These are phyloP conservation scores for Eristalis pertinax DNA, from an alignment of 2,888 invertebrate species.

Conservation along the genomic window DNA sequence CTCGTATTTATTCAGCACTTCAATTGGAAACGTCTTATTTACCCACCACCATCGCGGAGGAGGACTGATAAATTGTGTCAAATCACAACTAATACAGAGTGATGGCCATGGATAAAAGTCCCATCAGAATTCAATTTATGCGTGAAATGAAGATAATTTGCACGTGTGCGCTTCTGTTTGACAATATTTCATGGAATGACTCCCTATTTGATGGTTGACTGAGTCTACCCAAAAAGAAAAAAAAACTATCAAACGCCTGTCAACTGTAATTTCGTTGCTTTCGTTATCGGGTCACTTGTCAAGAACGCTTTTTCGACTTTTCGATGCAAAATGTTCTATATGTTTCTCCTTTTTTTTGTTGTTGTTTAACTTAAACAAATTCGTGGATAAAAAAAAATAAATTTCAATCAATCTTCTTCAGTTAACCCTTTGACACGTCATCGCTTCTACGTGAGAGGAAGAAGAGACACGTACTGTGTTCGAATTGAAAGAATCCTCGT, in stretches of 20 bases:
- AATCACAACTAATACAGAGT: constrained; percentile 34
- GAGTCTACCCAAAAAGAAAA: constrained; percentile 1
- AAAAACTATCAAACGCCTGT: constrained; percentile 15
- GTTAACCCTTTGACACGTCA: constrained; percentile 4
- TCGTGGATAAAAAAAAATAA: constrained; percentile 2
- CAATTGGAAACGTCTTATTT: constrained; percentile 6
- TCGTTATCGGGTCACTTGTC: constrained; percentile 32
- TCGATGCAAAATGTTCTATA: neutral
- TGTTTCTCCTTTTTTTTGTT: neutral
- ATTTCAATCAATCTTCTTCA: constrained; percentile 31
- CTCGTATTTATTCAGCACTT: neutral
- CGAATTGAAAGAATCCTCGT: neutral
- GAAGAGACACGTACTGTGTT: neutral
- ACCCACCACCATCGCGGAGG: neutral
- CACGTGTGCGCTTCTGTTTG: constrained; percentile 25
- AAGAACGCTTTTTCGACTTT: constrained; percentile 7
- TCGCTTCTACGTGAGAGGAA: constrained; percentile 6
- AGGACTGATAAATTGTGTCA: constrained; percentile 22
- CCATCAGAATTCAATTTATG: constrained; percentile 31
- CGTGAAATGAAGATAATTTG: constrained; percentile 36
- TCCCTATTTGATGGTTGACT: constrained; percentile 20
- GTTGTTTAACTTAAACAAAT: constrained; percentile 15
- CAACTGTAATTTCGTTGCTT: constrained; percentile 9
- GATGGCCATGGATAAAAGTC: constrained; percentile 28
- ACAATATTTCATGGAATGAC: constrained; percentile 8